Evolutionary conservation across 1,140 invertebrate genomes (phyloP), one percentile per base, ranked within the genome.

Genomic region (Meteorus sp.): DNA sequence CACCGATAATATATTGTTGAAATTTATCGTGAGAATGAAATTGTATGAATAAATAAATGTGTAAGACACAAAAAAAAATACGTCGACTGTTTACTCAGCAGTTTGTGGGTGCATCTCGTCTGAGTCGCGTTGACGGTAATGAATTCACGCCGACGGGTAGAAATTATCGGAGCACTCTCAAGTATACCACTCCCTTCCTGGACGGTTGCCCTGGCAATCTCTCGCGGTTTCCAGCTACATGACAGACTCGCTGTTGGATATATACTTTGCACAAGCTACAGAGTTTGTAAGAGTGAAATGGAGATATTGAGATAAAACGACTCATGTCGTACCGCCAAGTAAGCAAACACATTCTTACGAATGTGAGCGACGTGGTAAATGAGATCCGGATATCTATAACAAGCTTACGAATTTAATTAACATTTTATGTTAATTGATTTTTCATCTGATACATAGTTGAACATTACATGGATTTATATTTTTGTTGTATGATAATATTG

Each of bases 171-270:
- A 45, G 23, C 45, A 59, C 56, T 56, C 41, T n/a, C 35, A 35
- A 52, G 20, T 48, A 37, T 13, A 11, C 41, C 31, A 25, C 23
- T 41, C 23, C 41, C 27, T 9, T 11, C 19, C 6, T 61, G 55
- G 55, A 61, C 22, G 44, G 22, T 20, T 62, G 60, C 50, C 43
- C 51, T 58, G 60, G 55, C 60, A 62, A 62, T 62, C 54, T 61
- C 59, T 37, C 51, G 39, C 31, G 37, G 25, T 43, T 48, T 43
- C 41, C 22, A 17, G 23, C 33, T n/a, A 52, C 33, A 62, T 43
- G 31, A 56, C 56, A 55, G 19, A 45, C 25, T 22, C 43, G 4
- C 43, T 45, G 22, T 8, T 44, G 52, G 29, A 37, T 37, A 35
- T 23, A 52, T 7, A 33, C 31, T 33, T 33, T 7, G 31, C 8